Evolutionary conservation across 2,113 vertebrate species (phyloP).

Genomic region (Pangasianodon gigas): DNA sequence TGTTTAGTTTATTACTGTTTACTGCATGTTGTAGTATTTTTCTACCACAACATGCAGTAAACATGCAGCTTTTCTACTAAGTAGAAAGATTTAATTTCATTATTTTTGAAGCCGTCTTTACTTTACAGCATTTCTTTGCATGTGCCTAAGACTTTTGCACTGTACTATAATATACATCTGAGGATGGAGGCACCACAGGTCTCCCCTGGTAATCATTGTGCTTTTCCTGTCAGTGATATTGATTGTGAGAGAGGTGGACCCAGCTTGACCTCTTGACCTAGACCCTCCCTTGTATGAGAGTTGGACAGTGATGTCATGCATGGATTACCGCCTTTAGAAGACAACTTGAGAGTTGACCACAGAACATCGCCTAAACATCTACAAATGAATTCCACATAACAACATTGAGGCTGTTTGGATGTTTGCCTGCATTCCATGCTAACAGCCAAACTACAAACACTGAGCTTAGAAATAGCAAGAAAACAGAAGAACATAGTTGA

Average conservation of each 20-base stretch:
- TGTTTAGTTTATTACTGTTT: too few species aligned
- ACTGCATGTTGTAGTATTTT: too few species aligned
- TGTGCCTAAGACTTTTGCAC: too few species aligned
- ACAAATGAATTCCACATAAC: neutral
- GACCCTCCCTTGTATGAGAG: conserved; percentile 23
- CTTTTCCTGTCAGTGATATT: conserved; percentile 34
- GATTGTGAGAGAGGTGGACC: conserved; percentile 35
- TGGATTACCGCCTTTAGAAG: conserved; percentile 9
- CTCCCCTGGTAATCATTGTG: neutral
- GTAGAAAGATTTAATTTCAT: too few species aligned
- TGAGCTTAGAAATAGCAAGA: neutral
- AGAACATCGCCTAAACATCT: neutral
- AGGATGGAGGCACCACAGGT: neutral
- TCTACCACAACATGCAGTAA: too few species aligned
- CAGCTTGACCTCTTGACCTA: conserved; percentile 49
- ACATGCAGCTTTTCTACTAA: too few species aligned
- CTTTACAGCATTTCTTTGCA: too few species aligned
- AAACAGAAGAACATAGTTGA: neutral
- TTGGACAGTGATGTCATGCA: conserved; percentile 46
- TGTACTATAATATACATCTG: neutral
- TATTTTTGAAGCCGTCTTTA: too few species aligned
- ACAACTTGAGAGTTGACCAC: neutral
- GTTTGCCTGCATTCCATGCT: neutral
- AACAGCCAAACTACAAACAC: neutral
- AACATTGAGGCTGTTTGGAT: neutral